Conservation (phyloP, 2,797 vertebrate genomes). For the Gallinago nigripennis region DNA sequence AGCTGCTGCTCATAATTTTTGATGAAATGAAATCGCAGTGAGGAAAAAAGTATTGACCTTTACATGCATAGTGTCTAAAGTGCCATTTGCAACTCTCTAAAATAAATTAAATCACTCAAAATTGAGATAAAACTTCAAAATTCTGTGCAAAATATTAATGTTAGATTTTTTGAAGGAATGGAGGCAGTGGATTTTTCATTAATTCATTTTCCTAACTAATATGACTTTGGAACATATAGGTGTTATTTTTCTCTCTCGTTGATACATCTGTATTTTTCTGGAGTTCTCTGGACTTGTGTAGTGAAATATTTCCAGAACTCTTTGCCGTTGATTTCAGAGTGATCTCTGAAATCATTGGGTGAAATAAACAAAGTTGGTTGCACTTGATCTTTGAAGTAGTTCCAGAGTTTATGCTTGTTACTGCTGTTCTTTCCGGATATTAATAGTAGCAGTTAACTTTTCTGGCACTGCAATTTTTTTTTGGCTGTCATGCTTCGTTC, state of each 20-base stretch:
- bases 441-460: not conserved
- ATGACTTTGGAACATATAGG: accelerated
- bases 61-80: not conserved
- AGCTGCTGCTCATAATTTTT: not conserved
- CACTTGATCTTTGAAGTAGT: not conserved
- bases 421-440: not conserved
- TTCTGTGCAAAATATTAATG: not conserved
- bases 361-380: not conserved
- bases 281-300: not conserved
- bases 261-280: not conserved
- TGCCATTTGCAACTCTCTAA: not conserved
- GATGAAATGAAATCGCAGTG: not conserved
- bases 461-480: not conserved
- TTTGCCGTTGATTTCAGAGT: not conserved
- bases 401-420: not conserved
- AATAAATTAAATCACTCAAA: not conserved
- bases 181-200: not conserved
- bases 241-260: not conserved
- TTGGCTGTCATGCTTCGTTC: not conserved
- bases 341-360: not conserved
- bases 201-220: not conserved
- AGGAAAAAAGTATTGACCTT: not conserved
- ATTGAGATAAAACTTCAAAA: not conserved
- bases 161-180: not conserved
- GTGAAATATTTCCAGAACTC: not conserved